Conservation (phyloP, 1,140 invertebrate genomes). For the Diorhabda elongata region DNA sequence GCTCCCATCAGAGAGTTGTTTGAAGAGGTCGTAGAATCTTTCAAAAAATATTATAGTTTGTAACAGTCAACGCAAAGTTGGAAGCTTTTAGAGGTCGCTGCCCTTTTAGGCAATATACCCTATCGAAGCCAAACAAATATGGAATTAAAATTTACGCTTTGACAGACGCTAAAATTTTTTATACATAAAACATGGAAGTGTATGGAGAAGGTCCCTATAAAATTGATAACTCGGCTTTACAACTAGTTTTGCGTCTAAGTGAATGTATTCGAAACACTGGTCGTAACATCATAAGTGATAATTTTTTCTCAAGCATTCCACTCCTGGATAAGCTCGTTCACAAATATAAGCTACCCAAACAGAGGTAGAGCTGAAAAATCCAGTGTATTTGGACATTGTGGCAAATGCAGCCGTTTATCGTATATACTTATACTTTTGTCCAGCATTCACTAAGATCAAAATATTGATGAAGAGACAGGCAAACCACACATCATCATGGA, state of each 20-base stretch:
- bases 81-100: slow-evolving; percentile 41
- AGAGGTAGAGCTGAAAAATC: slow-evolving; percentile 6
- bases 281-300: slow-evolving; percentile 42
- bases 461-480: slow-evolving; percentile 32
- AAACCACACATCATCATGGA: not conserved
- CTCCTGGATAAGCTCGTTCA: slow-evolving; percentile 26
- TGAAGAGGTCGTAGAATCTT: too few relatives aligned
- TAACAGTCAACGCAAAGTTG: too few relatives aligned
- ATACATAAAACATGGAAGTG: slow-evolving; percentile 32
- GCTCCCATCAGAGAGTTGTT: too few relatives aligned
- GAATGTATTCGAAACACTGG: slow-evolving; percentile 33
- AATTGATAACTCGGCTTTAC: slow-evolving; percentile 24
- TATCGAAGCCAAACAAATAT: not conserved
- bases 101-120: slow-evolving; percentile 35
- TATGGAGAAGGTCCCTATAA: slow-evolving; percentile 33
- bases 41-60: too few relatives aligned
- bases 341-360: slow-evolving; percentile 23
- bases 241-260: slow-evolving; percentile 35
- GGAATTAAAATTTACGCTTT: too few relatives aligned
- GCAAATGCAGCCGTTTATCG: slow-evolving; percentile 29
- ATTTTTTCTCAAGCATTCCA: slow-evolving; percentile 40
- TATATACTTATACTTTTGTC: slow-evolving; percentile 38
- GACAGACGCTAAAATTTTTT: not conserved
- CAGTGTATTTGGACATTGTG: slow-evolving; percentile 26
- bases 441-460: slow-evolving; percentile 34